Evolutionary conservation across 2,888 invertebrate species (phyloP).

Genomic region (Sericinus montela): DNA sequence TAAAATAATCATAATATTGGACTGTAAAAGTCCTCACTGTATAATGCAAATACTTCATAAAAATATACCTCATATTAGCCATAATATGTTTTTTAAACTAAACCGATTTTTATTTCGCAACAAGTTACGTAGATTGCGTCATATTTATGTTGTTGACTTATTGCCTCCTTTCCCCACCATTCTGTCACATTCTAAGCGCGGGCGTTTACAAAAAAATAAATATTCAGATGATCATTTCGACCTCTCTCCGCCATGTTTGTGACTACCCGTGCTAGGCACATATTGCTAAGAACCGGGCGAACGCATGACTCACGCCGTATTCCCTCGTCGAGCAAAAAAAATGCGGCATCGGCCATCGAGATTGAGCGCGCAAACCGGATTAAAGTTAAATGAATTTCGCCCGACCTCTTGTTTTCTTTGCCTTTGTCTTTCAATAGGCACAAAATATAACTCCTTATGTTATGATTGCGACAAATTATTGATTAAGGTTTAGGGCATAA

Average conservation of each 20-base stretch:
- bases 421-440: not conserved
- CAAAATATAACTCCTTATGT: no score
- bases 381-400: conserved; percentile 16
- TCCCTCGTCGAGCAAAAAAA: conserved; percentile 15
- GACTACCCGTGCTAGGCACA: conserved; percentile 12
- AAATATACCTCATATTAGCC: no score
- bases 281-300: conserved; percentile 3
- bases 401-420: conserved; percentile 5
- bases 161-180: not conserved
- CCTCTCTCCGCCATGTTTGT: conserved; percentile 7
- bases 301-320: conserved; percentile 18
- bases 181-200: conserved; percentile 4
- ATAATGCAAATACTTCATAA: no score
- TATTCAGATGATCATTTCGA: not conserved
- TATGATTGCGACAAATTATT: no score
- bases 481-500: no score
- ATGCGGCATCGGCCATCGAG: conserved; percentile 10
- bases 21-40: no score
- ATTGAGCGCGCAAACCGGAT: conserved; percentile 18
- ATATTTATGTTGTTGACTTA: conserved; percentile 3
- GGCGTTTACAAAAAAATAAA: not conserved
- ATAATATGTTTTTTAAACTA: no score
- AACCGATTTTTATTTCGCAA: not conserved
- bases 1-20: no score
- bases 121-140: conserved; percentile 8